A percentile compares a stretch with the other conserved stretches of the same genome.
Conservation (phyloP, 2,888 invertebrate species). For the Sinopyrophorus schimmeli region DNA sequence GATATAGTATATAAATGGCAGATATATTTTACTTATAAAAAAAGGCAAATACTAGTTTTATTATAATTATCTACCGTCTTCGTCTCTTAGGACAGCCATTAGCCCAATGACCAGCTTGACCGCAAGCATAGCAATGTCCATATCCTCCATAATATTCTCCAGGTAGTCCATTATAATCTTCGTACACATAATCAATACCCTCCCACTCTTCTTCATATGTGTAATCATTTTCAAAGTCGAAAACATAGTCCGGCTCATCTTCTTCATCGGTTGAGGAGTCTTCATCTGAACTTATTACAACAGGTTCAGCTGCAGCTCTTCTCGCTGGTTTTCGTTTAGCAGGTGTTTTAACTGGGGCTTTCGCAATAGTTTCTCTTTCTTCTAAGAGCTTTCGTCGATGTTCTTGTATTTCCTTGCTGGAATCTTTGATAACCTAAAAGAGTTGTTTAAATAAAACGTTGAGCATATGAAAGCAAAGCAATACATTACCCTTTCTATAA, state of each 20-base stretch:
- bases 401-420: conserved; percentile 63
- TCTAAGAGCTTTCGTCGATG: conserved; percentile 61
- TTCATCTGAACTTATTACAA: conserved; percentile 30
- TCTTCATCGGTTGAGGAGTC: conserved; percentile 9
- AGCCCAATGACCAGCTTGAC: conserved; percentile 60
- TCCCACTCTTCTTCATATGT: conserved; percentile 3
- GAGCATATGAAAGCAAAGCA: conserved; percentile 1
- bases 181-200: conserved; percentile 5
- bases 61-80: conserved; percentile 3
- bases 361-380: conserved; percentile 53
- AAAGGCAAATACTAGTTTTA: too few species aligned
- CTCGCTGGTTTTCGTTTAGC: background rate
- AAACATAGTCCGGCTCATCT: conserved; percentile 9
- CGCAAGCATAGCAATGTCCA: conserved; percentile 63
- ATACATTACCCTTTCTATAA: conserved; percentile 64
- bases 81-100: conserved; percentile 43
- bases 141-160: conserved; percentile 64
- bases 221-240: conserved; percentile 1
- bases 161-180: conserved; percentile 49
- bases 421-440: conserved; percentile 66
- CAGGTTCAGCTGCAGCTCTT: conserved; percentile 9
- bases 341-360: background rate
- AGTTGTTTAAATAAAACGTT: conserved; percentile 57
- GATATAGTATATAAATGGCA: too few species aligned
- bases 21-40: too few species aligned